Percentiles rank a stretch among this genome's conserved stretches.
Conservation (phyloP, 2,113 vertebrate genomes). For the Callionymus lyra region DNA sequence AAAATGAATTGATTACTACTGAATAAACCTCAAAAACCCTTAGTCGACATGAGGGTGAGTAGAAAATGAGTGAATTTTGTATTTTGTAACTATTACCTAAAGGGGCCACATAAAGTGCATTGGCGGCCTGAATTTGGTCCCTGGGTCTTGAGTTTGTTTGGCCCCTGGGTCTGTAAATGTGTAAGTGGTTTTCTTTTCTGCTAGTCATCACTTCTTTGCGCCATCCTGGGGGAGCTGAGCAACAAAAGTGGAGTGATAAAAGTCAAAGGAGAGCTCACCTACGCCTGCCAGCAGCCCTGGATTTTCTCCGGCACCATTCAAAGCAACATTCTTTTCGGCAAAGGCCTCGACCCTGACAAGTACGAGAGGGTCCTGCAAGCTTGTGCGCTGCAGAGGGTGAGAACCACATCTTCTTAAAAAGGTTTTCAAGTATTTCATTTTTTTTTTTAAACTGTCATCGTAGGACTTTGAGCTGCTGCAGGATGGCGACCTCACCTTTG, state of each 20-base stretch:
- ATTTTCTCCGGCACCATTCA: constrained; percentile 89
- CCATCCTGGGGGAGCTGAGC: constrained; percentile 81
- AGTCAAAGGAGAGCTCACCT: constrained; percentile 77
- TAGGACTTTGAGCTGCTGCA: constrained; percentile 85
- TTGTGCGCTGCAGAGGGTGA: constrained; percentile 88
- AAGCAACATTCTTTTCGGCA: constrained; percentile 96
- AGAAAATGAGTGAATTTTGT: too few relatives aligned
- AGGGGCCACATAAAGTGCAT: too few relatives aligned
- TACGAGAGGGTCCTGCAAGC: constrained; percentile 82
- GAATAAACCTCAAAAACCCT: too few relatives aligned
- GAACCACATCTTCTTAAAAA: constrained; percentile 6
- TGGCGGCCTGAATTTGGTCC: too few relatives aligned
- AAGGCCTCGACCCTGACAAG: constrained; percentile 76
- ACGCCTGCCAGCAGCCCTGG: constrained; percentile 90
- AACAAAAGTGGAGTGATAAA: constrained; percentile 72
- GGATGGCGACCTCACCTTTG: constrained; percentile 80
- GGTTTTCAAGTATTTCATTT: neutral
- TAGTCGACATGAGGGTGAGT: too few relatives aligned
- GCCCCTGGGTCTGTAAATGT: too few relatives aligned
- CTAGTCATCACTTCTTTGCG: constrained; percentile 86
- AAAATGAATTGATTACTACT: too few relatives aligned
- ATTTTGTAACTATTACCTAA: neutral
- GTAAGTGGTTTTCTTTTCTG: neutral
- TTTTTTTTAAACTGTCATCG: too few relatives aligned
- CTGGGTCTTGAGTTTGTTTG: too few relatives aligned